Evolutionary conservation across 2,113 vertebrate species (phyloP).

Genomic region (Equus quagga): DNA sequence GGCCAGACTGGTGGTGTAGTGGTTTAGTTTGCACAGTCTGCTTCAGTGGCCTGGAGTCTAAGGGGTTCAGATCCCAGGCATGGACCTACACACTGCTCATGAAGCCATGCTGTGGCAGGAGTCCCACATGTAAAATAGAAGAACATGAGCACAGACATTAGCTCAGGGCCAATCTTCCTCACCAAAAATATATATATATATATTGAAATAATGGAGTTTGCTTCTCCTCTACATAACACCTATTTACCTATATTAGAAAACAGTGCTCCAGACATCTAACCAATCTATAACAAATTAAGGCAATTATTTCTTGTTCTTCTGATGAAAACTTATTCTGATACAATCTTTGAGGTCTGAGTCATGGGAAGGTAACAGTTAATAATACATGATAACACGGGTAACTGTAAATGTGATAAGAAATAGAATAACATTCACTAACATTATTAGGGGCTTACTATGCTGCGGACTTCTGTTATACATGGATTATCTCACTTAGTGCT

Average conservation of each 20-base stretch:
- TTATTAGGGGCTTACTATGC: neutral
- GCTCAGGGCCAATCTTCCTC: too few species aligned
- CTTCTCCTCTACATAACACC: neutral
- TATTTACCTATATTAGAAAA: neutral
- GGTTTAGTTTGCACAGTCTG: too few species aligned
- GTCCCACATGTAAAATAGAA: too few species aligned
- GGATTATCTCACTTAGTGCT: neutral
- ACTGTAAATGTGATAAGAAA: neutral
- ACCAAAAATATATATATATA: too few species aligned
- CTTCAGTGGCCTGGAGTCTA: too few species aligned
- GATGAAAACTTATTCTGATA: neutral
- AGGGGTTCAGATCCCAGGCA: too few species aligned
- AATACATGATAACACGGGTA: neutral
- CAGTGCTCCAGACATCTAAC: neutral
- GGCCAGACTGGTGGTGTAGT: too few species aligned
- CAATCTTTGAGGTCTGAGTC: neutral
- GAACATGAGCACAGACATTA: too few species aligned
- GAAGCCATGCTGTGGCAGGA: too few species aligned
- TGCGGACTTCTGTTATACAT: neutral
- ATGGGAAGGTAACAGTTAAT: neutral
- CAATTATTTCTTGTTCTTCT: neutral
- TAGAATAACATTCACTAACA: neutral
- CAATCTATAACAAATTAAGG: neutral
- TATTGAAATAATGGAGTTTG: neutral
- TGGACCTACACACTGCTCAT: too few species aligned